Evolutionary conservation across 2,797 vertebrate species (phyloP), one percentile per base, ranked within the genome.

Genomic region (Liasis olivaceus): DNA sequence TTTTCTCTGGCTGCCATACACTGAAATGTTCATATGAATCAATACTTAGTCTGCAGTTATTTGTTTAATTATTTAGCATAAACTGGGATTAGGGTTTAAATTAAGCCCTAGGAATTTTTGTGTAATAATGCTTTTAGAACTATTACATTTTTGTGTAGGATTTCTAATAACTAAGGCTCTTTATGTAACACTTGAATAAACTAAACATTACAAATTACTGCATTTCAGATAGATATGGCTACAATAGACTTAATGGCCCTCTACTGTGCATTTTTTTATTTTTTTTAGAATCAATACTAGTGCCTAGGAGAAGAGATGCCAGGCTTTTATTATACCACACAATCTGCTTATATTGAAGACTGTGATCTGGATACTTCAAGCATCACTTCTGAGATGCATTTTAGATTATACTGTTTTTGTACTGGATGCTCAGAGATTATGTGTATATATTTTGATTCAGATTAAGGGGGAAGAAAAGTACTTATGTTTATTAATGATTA

Each of bases 271-370:
- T 14, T 62, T 92, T 93, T 90, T 42, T 94, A 1, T 94, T 60
- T 93, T 91, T 85, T 15, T 15, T 58, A 97, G 97, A 94, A 95
- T 94, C 96, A 95, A 56, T 92, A 58, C 93, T 97, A 95, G 95
- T 92, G 28, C 86, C 89, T 93, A 94, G 94, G 92, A 94, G 94
- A 96, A 93, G 92, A 94, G 87, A 36, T 88, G 47, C 87, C 92
- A 64, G 81, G 24, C 64, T 92, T 92, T 88, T 89, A 62, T 91
- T 94, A 56, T 85, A 66, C 64, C 69, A 84, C 85, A 88, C 13
- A 85, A 77, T 72, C 56, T 77, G 81, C 87, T 88, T 89, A 84
- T 77, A 92, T 86, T 69, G 93, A 94, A 84, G 56, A 93, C 28
- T 56, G 20, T 59, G 47, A 88, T 60, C 60, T 92, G 89, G 62